A percentile compares a stretch with the other conserved stretches of the same genome.
phyloP scores from a whole-genome alignment of 2,113 vertebrate genomes.

The Vulpes ferrilata region DNA sequence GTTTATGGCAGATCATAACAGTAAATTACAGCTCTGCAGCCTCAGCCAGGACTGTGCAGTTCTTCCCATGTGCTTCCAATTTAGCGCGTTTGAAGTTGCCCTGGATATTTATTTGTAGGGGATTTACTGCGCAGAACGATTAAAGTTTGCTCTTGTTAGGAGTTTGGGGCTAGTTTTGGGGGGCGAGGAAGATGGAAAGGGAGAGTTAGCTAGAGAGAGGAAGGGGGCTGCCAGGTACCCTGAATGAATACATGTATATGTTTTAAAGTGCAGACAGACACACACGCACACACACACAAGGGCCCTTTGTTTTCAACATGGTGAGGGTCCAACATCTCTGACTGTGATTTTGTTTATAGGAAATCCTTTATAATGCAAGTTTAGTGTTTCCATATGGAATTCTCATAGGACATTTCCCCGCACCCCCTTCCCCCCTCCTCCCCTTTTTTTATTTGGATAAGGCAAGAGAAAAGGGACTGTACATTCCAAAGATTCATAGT shows the following conservation, averaged over 20 bases:
- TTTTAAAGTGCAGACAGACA: constrained; percentile 70
- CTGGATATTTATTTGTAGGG: constrained; percentile 91
- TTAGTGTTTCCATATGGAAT: constrained; percentile 96
- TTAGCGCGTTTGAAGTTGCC: constrained; percentile 90
- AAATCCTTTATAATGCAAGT: constrained; percentile 92
- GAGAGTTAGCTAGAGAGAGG: constrained; percentile 59
- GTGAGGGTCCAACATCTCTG: constrained; percentile 90
- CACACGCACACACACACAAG: constrained; percentile 88
- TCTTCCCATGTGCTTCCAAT: constrained; percentile 91
- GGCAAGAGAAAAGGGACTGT: constrained; percentile 94
- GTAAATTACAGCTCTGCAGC: constrained; percentile 89
- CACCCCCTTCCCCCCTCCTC: constrained; percentile 29
- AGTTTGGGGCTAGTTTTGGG: constrained; percentile 78
- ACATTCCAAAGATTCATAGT: constrained; percentile 98
- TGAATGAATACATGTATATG: constrained; percentile 73
- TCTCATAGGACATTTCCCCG: constrained; percentile 90
- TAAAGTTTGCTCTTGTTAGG: constrained; percentile 90
- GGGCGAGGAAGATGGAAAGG: constrained; percentile 55
- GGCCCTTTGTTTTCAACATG: constrained; percentile 88
- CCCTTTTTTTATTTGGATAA: constrained; percentile 90
- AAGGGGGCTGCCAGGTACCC: constrained; percentile 79
- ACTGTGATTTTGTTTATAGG: constrained; percentile 94
- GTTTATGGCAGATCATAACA: constrained; percentile 91
- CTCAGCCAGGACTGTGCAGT: constrained; percentile 87
- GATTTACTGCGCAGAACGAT: constrained; percentile 87